Conservation (phyloP, 1,140 invertebrate species). For the Macrostomum lignano region DNA sequence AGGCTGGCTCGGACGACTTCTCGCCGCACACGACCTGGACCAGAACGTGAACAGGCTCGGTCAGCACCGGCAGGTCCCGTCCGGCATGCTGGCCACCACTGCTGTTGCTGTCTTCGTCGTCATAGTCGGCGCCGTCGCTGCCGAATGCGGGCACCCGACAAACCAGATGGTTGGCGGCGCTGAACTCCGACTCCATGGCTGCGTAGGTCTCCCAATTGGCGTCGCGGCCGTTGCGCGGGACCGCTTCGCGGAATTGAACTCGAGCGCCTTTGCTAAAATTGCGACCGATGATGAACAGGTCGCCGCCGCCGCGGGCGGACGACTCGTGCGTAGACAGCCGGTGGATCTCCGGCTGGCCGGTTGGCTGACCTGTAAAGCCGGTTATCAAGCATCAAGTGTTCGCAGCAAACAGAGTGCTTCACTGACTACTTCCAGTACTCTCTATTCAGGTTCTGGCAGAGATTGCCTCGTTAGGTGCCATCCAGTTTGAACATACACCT, state of each 20-base stretch:
- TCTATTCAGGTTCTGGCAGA: slow-evolving; percentile 66
- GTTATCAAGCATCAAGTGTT: too few species aligned
- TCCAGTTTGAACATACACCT: too few species aligned
- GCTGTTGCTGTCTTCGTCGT: too few species aligned
- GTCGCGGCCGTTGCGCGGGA: slow-evolving; percentile 20
- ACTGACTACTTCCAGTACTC: slow-evolving; percentile 6
- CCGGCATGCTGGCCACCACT: too few species aligned
- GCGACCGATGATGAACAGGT: slow-evolving; percentile 72
- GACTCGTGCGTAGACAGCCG: slow-evolving; percentile 57
- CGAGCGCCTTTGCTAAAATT: slow-evolving; percentile 78
- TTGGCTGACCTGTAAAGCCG: slow-evolving; percentile 49
- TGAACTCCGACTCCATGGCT: slow-evolving; percentile 25
- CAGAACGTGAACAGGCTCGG: slow-evolving; percentile 38
- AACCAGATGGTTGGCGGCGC: slow-evolving; percentile 54
- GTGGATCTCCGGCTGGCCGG: slow-evolving; percentile 71
- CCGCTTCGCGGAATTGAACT: slow-evolving; percentile 53
- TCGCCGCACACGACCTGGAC: slow-evolving; percentile 53
- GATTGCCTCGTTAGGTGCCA: too few species aligned
- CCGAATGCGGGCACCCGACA: slow-evolving; percentile 56
- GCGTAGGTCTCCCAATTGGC: slow-evolving; percentile 26
- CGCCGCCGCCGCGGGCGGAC: slow-evolving; percentile 43
- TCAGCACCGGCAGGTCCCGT: slow-evolving; percentile 33
- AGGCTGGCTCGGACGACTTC: slow-evolving; percentile 55
- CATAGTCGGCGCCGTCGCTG: too few species aligned
- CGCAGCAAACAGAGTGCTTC: too few species aligned